Conservation (phyloP, 2,888 invertebrate species). For the Cosmia trapezina region DNA sequence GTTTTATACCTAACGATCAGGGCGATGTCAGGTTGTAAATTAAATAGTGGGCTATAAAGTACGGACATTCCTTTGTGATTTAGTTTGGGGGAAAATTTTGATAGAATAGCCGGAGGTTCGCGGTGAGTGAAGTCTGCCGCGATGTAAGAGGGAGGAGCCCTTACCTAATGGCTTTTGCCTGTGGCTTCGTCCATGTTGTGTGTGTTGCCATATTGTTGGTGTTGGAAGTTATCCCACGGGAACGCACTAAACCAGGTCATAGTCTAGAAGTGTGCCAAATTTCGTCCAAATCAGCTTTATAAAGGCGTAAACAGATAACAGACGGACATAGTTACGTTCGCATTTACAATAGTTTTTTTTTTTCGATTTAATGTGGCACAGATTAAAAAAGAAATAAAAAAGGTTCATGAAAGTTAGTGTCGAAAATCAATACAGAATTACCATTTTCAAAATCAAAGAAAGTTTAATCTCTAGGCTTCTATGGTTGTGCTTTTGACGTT, state of each 20-base stretch:
- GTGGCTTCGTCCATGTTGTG: too few relatives aligned
- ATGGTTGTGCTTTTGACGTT: neutral
- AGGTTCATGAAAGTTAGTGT: neutral
- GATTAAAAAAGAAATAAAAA: too few relatives aligned
- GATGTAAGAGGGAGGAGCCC: too few relatives aligned
- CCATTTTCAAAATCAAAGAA: neutral
- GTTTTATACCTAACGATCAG: slow-evolving; percentile 77
- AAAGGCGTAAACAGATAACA: neutral
- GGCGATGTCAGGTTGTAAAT: slow-evolving; percentile 15
- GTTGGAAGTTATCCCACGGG: neutral
- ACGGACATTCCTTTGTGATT: slow-evolving; percentile 22
- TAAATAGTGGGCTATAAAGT: slow-evolving; percentile 34
- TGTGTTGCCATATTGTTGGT: too few relatives aligned
- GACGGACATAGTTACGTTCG: too few relatives aligned
- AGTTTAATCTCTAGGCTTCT: neutral
- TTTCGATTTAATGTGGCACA: too few relatives aligned
- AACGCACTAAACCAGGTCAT: neutral
- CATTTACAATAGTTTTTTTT: too few relatives aligned
- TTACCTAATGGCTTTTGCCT: neutral
- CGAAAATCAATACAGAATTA: neutral
- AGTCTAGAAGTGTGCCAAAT: neutral
- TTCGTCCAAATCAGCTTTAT: neutral
- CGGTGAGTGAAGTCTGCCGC: neutral
- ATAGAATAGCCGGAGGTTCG: neutral
- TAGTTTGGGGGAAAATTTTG: slow-evolving; percentile 24